A percentile compares a stretch with the other conserved stretches of the same genome.
These are phyloP conservation scores for Pseudorhiza aurosa DNA, from an alignment of 30 jellyfish, hydroid and myxozoan genomes.

Conservation along the genomic window DNA sequence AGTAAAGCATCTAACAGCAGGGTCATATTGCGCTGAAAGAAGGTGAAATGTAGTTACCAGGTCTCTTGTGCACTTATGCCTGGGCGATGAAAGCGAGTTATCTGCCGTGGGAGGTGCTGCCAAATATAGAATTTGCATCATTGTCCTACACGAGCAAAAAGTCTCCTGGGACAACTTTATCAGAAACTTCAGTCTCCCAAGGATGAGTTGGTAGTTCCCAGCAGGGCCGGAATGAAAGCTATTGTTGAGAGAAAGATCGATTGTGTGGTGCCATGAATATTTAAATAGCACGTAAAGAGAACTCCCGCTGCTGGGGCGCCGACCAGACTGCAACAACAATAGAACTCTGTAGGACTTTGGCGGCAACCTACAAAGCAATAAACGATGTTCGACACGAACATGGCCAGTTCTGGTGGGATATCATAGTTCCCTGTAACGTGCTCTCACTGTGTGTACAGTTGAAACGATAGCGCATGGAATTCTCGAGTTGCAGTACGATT, in stretches of 20 bases:
- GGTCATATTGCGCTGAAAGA: too few relatives aligned
- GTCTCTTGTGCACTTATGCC: not conserved
- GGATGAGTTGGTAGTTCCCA: slow-evolving; percentile 72
- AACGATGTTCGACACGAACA: slow-evolving; percentile 68
- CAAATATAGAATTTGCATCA: not conserved
- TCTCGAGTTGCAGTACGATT: slow-evolving; percentile 38
- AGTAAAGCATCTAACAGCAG: too few relatives aligned
- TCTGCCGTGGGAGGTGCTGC: not conserved
- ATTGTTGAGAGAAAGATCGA: slow-evolving; percentile 17
- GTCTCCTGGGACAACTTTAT: slow-evolving; percentile 29
- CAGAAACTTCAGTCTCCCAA: slow-evolving; percentile 22
- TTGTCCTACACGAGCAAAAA: not conserved
- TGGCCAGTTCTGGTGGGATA: slow-evolving; percentile 68
- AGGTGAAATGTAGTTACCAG: not conserved
- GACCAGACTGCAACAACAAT: slow-evolving; percentile 75
- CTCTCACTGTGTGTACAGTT: slow-evolving; percentile 62
- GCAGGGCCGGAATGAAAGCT: slow-evolving; percentile 60
- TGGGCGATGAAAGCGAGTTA: not conserved
- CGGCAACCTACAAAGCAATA: slow-evolving; percentile 79
- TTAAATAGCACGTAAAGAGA: slow-evolving; percentile 84
- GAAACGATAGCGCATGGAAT: slow-evolving; percentile 80
- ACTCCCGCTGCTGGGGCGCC: slow-evolving; percentile 92
- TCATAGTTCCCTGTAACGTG: slow-evolving; percentile 57
- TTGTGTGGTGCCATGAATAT: slow-evolving; percentile 76
- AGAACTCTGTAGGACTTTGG: slow-evolving; percentile 79